Conservation (phyloP, 2,797 vertebrate genomes). For the Rhinella marina region DNA sequence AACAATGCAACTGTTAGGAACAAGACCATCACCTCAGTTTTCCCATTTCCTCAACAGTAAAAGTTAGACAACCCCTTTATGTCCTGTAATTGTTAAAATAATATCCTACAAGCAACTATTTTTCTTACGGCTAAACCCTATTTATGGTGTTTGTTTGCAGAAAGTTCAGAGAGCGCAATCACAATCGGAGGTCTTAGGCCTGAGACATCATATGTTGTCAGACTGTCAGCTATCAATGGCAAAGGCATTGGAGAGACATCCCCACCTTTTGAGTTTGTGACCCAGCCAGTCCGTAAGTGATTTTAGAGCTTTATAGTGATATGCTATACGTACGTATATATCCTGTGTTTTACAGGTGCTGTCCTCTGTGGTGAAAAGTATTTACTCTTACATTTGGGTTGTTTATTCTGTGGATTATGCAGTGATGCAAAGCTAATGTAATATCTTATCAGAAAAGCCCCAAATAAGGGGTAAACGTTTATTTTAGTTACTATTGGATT, state of each 20-base stretch:
- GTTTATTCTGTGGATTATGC: background rate
- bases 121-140: background rate
- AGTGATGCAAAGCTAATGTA: background rate
- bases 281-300: slow-evolving; percentile 95
- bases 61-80: background rate
- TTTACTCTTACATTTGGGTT: background rate
- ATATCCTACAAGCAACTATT: background rate
- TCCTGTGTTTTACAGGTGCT: no score
- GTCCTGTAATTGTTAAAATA: background rate
- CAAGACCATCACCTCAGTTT: background rate
- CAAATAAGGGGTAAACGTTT: background rate
- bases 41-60: no score
- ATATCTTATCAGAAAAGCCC: background rate
- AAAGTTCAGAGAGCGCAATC: slow-evolving; percentile 75
- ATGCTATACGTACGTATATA: no score
- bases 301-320: slow-evolving; percentile 1
- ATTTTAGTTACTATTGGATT: background rate
- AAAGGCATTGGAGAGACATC: slow-evolving; percentile 93
- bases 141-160: slow-evolving; percentile 68
- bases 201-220: slow-evolving; percentile 86
- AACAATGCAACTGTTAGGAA: background rate
- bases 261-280: slow-evolving; percentile 83
- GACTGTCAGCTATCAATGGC: slow-evolving; percentile 92
- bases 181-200: slow-evolving; percentile 88
- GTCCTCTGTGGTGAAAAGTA: background rate